Base-by-base conservation (phyloP, 92 coral and sea anemone species). In the Epizoanthus rinbou region DNA sequence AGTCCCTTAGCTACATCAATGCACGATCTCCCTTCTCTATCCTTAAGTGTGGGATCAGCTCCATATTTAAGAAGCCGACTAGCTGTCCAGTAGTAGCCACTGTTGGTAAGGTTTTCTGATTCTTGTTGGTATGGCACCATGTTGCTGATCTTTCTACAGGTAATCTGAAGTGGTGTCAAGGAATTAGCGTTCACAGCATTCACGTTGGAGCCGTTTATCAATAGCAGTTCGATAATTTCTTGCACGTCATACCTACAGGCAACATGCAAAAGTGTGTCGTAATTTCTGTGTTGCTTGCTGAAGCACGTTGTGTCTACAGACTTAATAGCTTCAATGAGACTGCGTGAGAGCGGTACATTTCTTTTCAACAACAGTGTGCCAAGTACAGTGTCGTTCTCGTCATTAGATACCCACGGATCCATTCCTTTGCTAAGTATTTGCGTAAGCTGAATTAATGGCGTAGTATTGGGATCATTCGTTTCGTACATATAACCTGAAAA, bases 61-160 rank as follows among this genome's bases (percentile, higher is more conserved):
- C 82, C 82, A 31, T 52, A 76, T 52, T 57, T 15, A 13, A 22
- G 65, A 24, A 57, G 81, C 18, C 64, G 47, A 8, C 56, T n/a
- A 28, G 41, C 68, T 14, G 45, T 54, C 45, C 21, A 56, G 66
- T 64, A 57, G 23, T 43, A 41, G 24, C 39, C 39, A 22, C 10
- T 62, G 25, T 17, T 21, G 9, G 4, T 28, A 18, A 21, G 8
- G 23, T 62, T 62, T 28, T 62, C 24, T n/a, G 31, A 62, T 18
- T 5, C 31, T 62, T 62, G 28, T 62, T 62, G 11, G 19, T 23
- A n/a, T 4, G 28, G 8, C 4, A 28, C 67, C 67, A 62, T 19
- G 10, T 62, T 2, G 5, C 11, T 62, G 24, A 62, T 21, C 31
- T 18, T 62, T 19, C 8, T 62, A 14, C 67, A 62, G 31, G 31